These are phyloP conservation scores for Autographa gamma DNA, from an alignment of 2,888 invertebrate genomes.

Conservation along the genomic window DNA sequence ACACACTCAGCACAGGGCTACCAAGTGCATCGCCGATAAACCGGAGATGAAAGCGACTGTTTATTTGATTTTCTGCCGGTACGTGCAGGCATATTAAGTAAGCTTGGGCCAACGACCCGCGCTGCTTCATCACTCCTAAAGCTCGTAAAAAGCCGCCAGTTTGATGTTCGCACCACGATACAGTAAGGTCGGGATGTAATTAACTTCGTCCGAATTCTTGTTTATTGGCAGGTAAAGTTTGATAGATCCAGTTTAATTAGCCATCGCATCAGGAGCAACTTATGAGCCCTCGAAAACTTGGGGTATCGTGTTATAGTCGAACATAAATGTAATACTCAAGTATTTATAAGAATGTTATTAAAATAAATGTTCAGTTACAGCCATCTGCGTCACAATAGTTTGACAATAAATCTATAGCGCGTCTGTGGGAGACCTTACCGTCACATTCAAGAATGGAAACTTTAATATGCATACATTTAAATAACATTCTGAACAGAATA, in stretches of 20 bases:
- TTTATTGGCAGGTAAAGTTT: slow-evolving; percentile 57
- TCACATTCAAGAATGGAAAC: slow-evolving; percentile 55
- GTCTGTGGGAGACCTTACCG: slow-evolving; percentile 60
- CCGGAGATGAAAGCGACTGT: slow-evolving; percentile 86
- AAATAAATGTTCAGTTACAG: slow-evolving; percentile 73
- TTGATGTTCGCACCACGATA: slow-evolving; percentile 57
- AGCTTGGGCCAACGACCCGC: slow-evolving; percentile 76
- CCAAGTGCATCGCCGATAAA: slow-evolving; percentile 84
- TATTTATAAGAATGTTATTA: slow-evolving; percentile 73
- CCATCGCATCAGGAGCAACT: slow-evolving; percentile 31
- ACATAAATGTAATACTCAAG: slow-evolving; percentile 58
- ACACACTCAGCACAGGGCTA: slow-evolving; percentile 82
- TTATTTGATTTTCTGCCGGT: slow-evolving; percentile 85
- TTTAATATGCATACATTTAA: slow-evolving; percentile 56
- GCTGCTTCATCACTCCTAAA: slow-evolving; percentile 64
- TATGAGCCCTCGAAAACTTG: slow-evolving; percentile 23
- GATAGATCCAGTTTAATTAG: slow-evolving; percentile 47
- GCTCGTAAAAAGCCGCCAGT: slow-evolving; percentile 68
- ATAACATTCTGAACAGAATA: slow-evolving; percentile 59
- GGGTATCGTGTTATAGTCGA: slow-evolving; percentile 19
- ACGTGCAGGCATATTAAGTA: slow-evolving; percentile 78
- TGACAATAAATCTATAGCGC: slow-evolving; percentile 76
- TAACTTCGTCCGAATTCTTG: slow-evolving; percentile 55
- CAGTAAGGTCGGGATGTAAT: slow-evolving; percentile 54
- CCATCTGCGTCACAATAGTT: slow-evolving; percentile 75